These are phyloP conservation scores for Cerceris ruficornis DNA, from an alignment of 2,888 invertebrate genomes.

Conservation along the genomic window DNA sequence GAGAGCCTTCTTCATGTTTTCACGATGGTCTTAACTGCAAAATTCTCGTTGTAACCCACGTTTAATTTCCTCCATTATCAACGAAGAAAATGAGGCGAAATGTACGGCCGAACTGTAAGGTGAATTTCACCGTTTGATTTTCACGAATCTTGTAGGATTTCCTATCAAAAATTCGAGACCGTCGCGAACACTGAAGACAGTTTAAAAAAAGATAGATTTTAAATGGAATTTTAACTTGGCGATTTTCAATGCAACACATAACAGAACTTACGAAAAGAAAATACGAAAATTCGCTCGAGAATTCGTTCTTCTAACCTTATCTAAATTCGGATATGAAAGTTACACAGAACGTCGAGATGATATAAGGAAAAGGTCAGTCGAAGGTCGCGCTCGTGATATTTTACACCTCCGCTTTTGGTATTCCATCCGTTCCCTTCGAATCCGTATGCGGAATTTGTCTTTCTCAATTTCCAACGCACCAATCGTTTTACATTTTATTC, in stretches of 20 bases:
- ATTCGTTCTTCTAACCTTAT: not conserved
- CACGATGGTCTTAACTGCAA: constrained; percentile 17
- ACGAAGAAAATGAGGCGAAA: not conserved
- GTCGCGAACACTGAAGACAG: too few relatives aligned
- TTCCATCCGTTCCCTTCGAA: not conserved
- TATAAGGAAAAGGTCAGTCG: not conserved
- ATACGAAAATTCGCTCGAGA: not conserved
- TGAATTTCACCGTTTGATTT: too few relatives aligned
- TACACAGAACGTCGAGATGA: not conserved
- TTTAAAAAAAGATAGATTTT: too few relatives aligned
- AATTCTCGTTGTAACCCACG: constrained; percentile 11
- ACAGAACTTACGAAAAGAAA: not conserved
- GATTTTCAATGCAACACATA: too few relatives aligned
- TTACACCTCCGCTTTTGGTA: constrained; percentile 1
- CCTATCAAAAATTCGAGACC: too few relatives aligned
- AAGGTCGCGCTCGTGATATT: not conserved
- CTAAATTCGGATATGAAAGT: constrained; percentile 1
- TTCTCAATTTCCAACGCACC: not conserved
- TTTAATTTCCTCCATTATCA: constrained; percentile 19
- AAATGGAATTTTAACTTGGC: too few relatives aligned
- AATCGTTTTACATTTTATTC: too few relatives aligned
- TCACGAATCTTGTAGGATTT: too few relatives aligned
- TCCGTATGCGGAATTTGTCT: not conserved
- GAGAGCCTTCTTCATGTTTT: constrained; percentile 24
- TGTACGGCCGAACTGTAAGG: not conserved